phyloP scores from a whole-genome alignment of 2,113 vertebrate genomes.

The Poeciliopsis retropinna region DNA sequence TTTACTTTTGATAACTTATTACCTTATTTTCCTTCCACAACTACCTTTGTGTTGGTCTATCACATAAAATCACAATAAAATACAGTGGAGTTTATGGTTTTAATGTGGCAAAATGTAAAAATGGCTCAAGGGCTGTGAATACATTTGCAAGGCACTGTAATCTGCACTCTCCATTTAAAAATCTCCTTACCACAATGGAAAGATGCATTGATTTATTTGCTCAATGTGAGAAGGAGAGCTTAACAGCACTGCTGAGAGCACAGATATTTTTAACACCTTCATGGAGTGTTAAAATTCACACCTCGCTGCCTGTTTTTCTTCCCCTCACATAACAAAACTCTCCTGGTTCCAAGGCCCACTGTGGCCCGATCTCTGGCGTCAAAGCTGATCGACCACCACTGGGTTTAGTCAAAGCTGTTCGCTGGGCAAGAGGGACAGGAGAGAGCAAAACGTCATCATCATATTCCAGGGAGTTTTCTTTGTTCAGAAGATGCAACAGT shows the following conservation, averaged over 20 bases:
- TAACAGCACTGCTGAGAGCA: constrained; percentile 47
- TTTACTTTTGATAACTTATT: not conserved
- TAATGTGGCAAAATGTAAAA: not conserved
- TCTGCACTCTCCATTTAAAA: constrained; percentile 1
- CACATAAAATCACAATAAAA: not conserved
- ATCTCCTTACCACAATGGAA: not conserved
- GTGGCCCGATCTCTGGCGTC: not conserved
- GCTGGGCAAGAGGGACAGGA: not conserved
- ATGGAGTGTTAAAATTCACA: constrained; percentile 68
- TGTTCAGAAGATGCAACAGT: not conserved
- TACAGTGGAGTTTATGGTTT: not conserved
- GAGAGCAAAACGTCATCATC: not conserved
- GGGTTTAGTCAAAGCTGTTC: not conserved
- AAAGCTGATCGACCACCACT: not conserved
- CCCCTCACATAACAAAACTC: not conserved
- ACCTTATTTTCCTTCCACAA: not conserved
- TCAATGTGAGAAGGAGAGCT: constrained; percentile 59
- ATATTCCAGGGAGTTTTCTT: not conserved
- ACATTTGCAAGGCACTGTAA: not conserved
- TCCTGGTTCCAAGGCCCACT: constrained; percentile 12
- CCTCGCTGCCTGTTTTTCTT: constrained; percentile 35
- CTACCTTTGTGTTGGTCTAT: not conserved
- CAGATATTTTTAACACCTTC: constrained; percentile 64
- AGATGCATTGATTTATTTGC: constrained; percentile 46
- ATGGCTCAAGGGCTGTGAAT: not conserved